Evolutionary conservation across 2,888 invertebrate species (phyloP), one percentile per base, ranked within the genome.

Genomic region (Drosophila setosimentum): DNA sequence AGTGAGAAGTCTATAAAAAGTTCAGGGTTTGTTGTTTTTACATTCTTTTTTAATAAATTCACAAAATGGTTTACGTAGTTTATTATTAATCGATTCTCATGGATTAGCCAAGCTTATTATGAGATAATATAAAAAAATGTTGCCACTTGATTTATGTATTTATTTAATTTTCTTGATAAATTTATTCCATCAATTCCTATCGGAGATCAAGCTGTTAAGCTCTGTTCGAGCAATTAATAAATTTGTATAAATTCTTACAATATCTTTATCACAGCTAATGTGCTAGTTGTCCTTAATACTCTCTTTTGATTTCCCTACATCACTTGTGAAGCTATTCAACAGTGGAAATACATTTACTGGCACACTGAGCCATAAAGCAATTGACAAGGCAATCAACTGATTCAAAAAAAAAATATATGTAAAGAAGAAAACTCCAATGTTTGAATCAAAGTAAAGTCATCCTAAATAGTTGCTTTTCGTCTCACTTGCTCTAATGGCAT

Each of bases 371-470:
- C 88, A 86, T 86, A 89, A 86, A 89, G 73, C 88, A 87, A 86
- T 86, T 87, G 85, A 78, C 90, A 80, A 78, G 88, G 80, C 83
- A 87, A 89, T 89, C 90, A 87, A 74, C 85, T 82, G 80, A 82
- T 73, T 76, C 76, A 73, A 73, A 35, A 27, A 24, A 21, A 21
- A 24, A 16, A 1, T n/a, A n/a, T n/a, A n/a, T n/a, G n/a, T n/a
- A 7, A 13, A 16, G 24, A 45, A 45, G 16, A 37, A 37, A 73
- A 78, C 64, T 77, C 59, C 70, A 57, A 70, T 78, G 63, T 65
- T 75, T 73, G 82, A 84, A 73, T 84, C 85, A 87, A 80, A 84
- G 78, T 62, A 64, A 72, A 78, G 71, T 76, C 67, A 59, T 48
- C 55, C 61, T 66, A 62, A 81, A 75, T 75, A 65, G 78, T 74